Evolutionary conservation across 1,140 invertebrate species (phyloP).

Genomic region (Drosophila ogumai): DNA sequence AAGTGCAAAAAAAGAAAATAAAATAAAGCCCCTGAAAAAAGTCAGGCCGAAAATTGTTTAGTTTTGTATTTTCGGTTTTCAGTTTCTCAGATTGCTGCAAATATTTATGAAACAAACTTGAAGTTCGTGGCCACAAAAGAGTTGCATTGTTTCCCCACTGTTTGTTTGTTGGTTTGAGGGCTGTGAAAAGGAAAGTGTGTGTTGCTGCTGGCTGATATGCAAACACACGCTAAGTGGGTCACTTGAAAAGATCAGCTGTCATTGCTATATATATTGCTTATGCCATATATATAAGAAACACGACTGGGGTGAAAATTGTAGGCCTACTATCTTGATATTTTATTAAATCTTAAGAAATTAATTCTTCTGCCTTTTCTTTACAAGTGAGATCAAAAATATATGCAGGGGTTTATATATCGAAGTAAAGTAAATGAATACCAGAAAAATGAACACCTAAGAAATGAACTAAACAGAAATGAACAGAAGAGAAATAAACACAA

Average conservation of each 20-base stretch:
- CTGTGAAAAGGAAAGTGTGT: conserved; percentile 75
- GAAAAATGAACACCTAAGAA: background rate
- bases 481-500: background rate
- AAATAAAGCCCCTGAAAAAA: conserved; percentile 18
- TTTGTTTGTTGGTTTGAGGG: conserved; percentile 14
- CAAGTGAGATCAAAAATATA: background rate
- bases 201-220: conserved; percentile 54
- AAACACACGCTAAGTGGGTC: conserved; percentile 72
- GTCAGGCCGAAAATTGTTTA: conserved; percentile 17
- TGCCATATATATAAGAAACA: background rate
- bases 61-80: conserved; percentile 20
- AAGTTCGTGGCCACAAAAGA: conserved; percentile 56
- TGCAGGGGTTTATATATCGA: background rate
- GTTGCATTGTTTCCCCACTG: conserved; percentile 57
- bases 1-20: conserved; percentile 1
- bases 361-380: background rate
- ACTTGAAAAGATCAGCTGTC: conserved; percentile 81
- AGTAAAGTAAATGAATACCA: background rate
- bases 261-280: conserved; percentile 16
- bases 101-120: conserved; percentile 78
- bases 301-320: conserved; percentile 5
- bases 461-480: too few species aligned
- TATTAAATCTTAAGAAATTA: background rate
- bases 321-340: background rate
- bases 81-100: conserved; percentile 44